These are phyloP conservation scores for Passer domesticus DNA, from an alignment of 2,113 vertebrate genomes.

Conservation along the genomic window DNA sequence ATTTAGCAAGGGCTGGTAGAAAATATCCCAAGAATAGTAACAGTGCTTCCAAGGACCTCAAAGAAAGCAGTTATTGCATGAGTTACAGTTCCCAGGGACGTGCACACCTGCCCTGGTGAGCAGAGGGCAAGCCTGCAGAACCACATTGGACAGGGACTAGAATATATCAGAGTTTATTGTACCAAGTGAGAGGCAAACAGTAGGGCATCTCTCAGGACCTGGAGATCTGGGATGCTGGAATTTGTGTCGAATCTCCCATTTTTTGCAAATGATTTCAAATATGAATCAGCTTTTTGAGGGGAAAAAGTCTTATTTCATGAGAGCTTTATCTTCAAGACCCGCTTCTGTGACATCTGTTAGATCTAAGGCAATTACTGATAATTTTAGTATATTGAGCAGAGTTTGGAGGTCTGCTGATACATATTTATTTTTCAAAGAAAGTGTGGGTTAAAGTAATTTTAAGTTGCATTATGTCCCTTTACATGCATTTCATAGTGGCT, in stretches of 20 bases:
- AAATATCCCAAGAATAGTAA: slow-evolving; percentile 36
- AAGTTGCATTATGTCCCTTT: not conserved
- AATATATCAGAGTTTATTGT: not conserved
- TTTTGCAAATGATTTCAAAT: not conserved
- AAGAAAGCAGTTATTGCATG: not conserved
- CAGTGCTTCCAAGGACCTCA: not conserved
- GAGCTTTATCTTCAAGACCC: not conserved
- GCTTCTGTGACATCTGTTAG: not conserved
- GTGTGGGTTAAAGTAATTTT: not conserved
- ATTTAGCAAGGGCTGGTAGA: slow-evolving; percentile 32
- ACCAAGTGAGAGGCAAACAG: not conserved
- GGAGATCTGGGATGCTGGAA: not conserved
- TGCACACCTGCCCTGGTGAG: not conserved
- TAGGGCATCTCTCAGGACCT: not conserved
- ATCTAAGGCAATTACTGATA: not conserved
- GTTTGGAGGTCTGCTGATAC: not conserved
- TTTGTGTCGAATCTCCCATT: not conserved
- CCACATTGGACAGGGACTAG: not conserved
- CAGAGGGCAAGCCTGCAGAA: not conserved
- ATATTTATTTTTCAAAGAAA: not conserved
- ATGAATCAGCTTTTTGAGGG: not conserved
- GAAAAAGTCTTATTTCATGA: not conserved
- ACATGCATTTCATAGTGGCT: not conserved
- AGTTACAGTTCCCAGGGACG: not conserved
- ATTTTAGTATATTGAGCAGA: not conserved